These are phyloP conservation scores for Sciurus carolinensis DNA, from an alignment of 2,797 vertebrate genomes.

Conservation along the genomic window DNA sequence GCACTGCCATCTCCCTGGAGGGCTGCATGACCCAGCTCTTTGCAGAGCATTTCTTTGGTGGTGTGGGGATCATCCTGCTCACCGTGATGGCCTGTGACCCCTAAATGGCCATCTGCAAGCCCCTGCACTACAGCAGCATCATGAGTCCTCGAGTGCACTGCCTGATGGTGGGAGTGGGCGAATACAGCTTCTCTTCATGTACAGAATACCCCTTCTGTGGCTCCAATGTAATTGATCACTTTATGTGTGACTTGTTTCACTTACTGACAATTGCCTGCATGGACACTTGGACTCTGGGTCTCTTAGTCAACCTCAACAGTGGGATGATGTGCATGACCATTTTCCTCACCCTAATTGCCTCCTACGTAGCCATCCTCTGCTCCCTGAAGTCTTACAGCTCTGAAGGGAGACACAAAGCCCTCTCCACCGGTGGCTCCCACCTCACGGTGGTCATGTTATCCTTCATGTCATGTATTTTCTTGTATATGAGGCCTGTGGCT, in stretches of 20 bases:
- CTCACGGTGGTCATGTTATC: neutral
- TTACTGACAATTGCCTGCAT: constrained; percentile 43
- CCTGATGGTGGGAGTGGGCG: neutral
- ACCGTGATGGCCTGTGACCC: constrained; percentile 71
- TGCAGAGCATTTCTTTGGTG: constrained; percentile 59
- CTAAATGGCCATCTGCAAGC: constrained; percentile 84
- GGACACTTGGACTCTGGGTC: neutral
- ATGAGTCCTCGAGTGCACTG: neutral
- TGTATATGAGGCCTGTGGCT: constrained; percentile 18
- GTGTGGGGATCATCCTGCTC: constrained; percentile 59
- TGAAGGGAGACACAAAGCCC: neutral
- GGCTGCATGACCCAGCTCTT: constrained; percentile 72
- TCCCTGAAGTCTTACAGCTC: neutral
- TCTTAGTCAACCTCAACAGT: constrained; percentile 58
- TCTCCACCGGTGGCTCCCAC: constrained; percentile 58
- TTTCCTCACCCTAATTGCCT: neutral
- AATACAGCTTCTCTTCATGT: constrained; percentile 50
- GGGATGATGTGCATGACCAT: neutral
- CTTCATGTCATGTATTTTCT: constrained; percentile 33
- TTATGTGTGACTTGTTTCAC: constrained; percentile 51
- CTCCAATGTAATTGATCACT: neutral
- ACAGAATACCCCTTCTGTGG: constrained; percentile 60
- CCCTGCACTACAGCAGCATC: neutral
- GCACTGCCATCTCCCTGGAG: constrained; percentile 62
- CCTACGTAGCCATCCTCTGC: neutral